Conservation (phyloP, 2,888 invertebrate species). For the Oscheius sp. region DNA sequence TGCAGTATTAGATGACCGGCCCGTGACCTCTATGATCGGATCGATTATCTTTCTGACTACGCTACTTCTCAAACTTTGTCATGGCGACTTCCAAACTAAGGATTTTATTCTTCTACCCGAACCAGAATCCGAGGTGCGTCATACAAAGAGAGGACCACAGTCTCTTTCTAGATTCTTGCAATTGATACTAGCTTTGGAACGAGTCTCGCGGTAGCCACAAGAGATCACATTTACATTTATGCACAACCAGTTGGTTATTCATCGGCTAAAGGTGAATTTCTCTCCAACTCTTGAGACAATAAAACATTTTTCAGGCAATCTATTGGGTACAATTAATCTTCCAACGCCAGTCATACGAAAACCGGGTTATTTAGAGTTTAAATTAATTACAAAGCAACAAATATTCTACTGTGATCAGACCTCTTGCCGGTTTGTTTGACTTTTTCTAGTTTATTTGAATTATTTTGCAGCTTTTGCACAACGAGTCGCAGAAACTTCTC, state of each 20-base stretch:
- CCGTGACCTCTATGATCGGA: slow-evolving; percentile 20
- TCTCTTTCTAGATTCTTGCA: slow-evolving; percentile 13
- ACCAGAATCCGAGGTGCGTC: slow-evolving; percentile 11
- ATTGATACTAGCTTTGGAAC: slow-evolving; percentile 5
- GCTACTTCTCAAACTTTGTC: neutral
- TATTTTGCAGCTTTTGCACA: slow-evolving; percentile 20
- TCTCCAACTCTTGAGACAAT: neutral
- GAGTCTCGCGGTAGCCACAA: slow-evolving; percentile 18
- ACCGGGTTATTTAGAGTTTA: slow-evolving; percentile 42
- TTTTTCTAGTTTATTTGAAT: neutral
- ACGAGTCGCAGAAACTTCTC: slow-evolving; percentile 11
- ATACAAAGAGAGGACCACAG: too few species aligned
- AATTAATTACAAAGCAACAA: slow-evolving; percentile 44
- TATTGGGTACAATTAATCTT: slow-evolving; percentile 26
- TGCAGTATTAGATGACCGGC: slow-evolving; percentile 26
- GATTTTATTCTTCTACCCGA: slow-evolving; percentile 15
- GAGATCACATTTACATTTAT: slow-evolving; percentile 6
- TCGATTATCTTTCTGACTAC: slow-evolving; percentile 2
- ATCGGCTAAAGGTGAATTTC: neutral
- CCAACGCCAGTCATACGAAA: neutral
- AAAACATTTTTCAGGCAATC: slow-evolving; percentile 9
- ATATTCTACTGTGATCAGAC: slow-evolving; percentile 50
- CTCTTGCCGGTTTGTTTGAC: slow-evolving; percentile 43
- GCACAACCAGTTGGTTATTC: neutral
- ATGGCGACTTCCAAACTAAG: slow-evolving; percentile 4